Conservation (phyloP, 1,140 invertebrate genomes). For the Frieseomelitta varia region DNA sequence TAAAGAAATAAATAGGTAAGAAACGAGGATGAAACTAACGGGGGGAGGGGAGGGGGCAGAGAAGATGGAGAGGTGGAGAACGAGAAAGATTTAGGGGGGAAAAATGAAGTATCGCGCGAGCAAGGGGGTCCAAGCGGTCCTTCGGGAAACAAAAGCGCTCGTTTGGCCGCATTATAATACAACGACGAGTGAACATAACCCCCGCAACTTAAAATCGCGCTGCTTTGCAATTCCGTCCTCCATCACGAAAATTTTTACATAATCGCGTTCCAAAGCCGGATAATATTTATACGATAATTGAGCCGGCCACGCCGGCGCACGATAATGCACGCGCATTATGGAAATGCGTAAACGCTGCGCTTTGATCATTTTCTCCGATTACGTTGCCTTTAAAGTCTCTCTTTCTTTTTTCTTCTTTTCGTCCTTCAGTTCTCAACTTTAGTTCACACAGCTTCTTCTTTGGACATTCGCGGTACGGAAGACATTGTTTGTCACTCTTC, state of each 20-base stretch:
- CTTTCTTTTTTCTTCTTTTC: not conserved
- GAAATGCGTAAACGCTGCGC: conserved; percentile 34
- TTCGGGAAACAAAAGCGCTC: conserved; percentile 79
- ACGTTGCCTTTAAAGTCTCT: not conserved
- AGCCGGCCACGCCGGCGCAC: conserved; percentile 29
- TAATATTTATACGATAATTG: conserved; percentile 63
- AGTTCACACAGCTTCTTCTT: not conserved
- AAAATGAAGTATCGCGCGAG: conserved; percentile 36
- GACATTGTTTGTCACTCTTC: not conserved
- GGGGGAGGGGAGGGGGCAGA: not conserved
- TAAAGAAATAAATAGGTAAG: not conserved
- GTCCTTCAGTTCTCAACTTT: not conserved
- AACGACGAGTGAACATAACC: conserved; percentile 57
- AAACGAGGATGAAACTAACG: not conserved
- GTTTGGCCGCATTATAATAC: conserved; percentile 69
- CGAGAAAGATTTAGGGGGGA: not conserved
- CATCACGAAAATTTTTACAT: conserved; percentile 63
- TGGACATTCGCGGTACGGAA: not conserved
- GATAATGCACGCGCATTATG: conserved; percentile 66
- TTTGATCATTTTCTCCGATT: not conserved
- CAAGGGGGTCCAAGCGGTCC: conserved; percentile 67
- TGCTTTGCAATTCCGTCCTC: conserved; percentile 67
- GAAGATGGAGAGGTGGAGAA: not conserved
- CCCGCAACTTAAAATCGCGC: conserved; percentile 53
- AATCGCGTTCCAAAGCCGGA: conserved; percentile 67